A percentile compares a stretch with the other conserved stretches of the same genome.
Evolutionary conservation across 2,888 invertebrate genomes (phyloP).

Genomic region (Muscina levida): DNA sequence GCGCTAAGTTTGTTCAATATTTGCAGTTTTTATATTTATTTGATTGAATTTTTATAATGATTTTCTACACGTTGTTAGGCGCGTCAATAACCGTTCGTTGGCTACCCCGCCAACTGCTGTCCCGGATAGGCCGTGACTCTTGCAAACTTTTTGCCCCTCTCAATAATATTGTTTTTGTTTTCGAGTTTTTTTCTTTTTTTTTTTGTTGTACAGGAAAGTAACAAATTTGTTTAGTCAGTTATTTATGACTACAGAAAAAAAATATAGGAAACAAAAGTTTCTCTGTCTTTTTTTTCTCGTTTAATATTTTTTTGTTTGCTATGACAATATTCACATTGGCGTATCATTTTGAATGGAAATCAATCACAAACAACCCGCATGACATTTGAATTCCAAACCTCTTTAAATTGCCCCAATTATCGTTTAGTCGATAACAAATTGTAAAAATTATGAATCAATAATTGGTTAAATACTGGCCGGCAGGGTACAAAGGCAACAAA

Average conservation of each 20-base stretch:
- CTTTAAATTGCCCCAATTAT: neutral
- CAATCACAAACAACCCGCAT: conserved; percentile 2
- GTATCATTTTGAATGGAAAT: too few relatives aligned
- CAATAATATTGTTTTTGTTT: too few relatives aligned
- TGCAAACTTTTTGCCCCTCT: neutral
- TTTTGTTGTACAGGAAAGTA: conserved; percentile 7
- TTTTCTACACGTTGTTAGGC: conserved; percentile 22
- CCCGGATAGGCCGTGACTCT: neutral
- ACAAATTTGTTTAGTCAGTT: conserved; percentile 39
- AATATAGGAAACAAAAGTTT: neutral
- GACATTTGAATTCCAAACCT: too few relatives aligned
- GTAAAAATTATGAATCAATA: too few relatives aligned
- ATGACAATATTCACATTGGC: too few relatives aligned
- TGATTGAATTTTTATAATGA: conserved; percentile 34
- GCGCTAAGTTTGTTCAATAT: conserved; percentile 38
- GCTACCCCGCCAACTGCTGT: neutral
- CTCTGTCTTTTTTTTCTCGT: too few relatives aligned
- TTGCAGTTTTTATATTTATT: conserved; percentile 35
- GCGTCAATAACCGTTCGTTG: neutral
- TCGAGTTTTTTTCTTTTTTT: conserved; percentile 1
- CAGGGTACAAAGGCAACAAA: neutral
- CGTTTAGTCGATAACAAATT: too few relatives aligned
- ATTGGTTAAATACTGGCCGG: too few relatives aligned
- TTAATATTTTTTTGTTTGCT: too few relatives aligned
- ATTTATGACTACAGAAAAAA: conserved; percentile 28